Percentiles rank a stretch among this genome's conserved stretches.
These are phyloP conservation scores for Formica aserva DNA, from an alignment of 2,888 invertebrate genomes.

Conservation along the genomic window DNA sequence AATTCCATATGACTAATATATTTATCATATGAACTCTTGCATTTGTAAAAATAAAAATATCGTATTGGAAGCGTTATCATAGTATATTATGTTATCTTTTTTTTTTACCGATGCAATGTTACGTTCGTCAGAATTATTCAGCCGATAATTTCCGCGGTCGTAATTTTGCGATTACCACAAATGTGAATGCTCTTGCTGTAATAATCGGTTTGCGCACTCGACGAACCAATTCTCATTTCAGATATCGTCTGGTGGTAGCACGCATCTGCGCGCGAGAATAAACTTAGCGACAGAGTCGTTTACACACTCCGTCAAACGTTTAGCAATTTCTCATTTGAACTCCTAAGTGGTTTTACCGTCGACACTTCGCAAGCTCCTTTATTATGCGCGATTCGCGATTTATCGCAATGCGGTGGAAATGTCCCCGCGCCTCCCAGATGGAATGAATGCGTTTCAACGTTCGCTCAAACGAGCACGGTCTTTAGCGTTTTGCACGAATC, in stretches of 20 bases:
- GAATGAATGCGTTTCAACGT: constrained; percentile 16
- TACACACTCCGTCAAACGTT: constrained; percentile 29
- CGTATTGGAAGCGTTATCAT: not conserved
- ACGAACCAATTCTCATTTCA: constrained; percentile 39
- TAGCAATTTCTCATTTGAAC: constrained; percentile 52
- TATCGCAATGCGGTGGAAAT: constrained; percentile 4
- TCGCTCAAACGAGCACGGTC: not conserved
- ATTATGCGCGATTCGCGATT: not conserved
- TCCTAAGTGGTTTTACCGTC: constrained; percentile 45
- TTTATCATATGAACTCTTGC: not conserved
- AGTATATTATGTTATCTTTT: not conserved
- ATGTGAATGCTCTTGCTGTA: not conserved
- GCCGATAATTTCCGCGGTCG: not conserved
- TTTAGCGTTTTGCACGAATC: not conserved
- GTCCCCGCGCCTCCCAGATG: not conserved
- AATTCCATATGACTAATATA: not conserved
- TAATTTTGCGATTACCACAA: constrained; percentile 18
- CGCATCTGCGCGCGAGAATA: not conserved
- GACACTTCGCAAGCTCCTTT: constrained; percentile 33
- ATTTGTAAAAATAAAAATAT: not conserved
- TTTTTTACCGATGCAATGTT: not conserved
- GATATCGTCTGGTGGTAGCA: constrained; percentile 19
- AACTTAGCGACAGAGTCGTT: constrained; percentile 28
- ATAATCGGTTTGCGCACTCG: constrained; percentile 41
- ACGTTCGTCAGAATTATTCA: constrained; percentile 6